Conservation (phyloP, 2,888 invertebrate genomes). For the Argyresthia goedartella region DNA sequence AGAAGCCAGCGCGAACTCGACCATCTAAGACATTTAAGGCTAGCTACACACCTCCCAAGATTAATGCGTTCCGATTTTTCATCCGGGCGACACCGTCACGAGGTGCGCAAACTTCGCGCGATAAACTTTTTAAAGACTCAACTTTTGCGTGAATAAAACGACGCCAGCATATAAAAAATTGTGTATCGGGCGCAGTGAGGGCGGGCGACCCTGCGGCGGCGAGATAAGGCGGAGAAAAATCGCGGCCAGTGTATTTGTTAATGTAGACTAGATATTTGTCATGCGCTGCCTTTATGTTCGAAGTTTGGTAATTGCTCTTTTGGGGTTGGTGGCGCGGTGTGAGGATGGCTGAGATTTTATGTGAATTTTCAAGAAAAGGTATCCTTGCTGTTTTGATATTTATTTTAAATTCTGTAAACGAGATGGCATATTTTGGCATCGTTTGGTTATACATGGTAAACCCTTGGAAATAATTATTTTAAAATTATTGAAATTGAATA, state of each 20-base stretch:
- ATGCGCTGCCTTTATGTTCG: slow-evolving; percentile 17
- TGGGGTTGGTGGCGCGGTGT: slow-evolving; percentile 19
- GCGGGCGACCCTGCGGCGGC: slow-evolving; percentile 46
- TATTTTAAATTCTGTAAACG: too few species aligned
- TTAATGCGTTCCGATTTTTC: slow-evolving; percentile 60
- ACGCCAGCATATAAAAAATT: slow-evolving; percentile 51
- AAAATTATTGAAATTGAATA: too few species aligned
- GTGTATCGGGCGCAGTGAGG: slow-evolving; percentile 37
- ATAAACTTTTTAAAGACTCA: slow-evolving; percentile 70
- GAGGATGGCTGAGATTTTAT: not conserved
- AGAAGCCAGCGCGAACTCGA: too few species aligned
- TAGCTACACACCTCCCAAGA: slow-evolving; percentile 25
- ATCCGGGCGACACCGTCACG: slow-evolving; percentile 38
- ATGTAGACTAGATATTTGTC: slow-evolving; percentile 60
- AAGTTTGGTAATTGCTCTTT: slow-evolving; percentile 62
- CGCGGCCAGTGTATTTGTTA: slow-evolving; percentile 54
- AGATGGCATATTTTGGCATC: too few species aligned
- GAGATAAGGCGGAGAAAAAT: slow-evolving; percentile 57
- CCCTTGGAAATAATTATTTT: too few species aligned
- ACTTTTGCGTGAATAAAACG: slow-evolving; percentile 54
- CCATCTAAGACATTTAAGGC: too few species aligned
- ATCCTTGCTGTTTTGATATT: too few species aligned
- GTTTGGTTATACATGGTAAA: too few species aligned
- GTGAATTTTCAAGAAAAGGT: too few species aligned
- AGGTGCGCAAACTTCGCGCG: slow-evolving; percentile 58